phyloP scores from a whole-genome alignment of 1,140 invertebrate genomes.

The roundworm (Caenorhabditis elegans) region WBcel235 BX284603.4:4147001-4147500 shows the following conservation, averaged over 20 bases:
- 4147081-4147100: background rate
- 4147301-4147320: background rate
- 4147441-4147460: too few relatives aligned
- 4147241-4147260: background rate
- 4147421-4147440: too few relatives aligned
- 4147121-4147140: too few relatives aligned
- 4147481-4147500: background rate
- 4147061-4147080: constrained; percentile 18
- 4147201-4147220: too few relatives aligned
- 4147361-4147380: background rate
- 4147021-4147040: background rate
- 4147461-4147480: background rate
- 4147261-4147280: background rate
- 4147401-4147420: too few relatives aligned
- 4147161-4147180: too few relatives aligned
- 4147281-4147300: background rate
- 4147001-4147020: background rate
- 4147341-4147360: too few relatives aligned
- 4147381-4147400: background rate
- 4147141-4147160: too few relatives aligned
- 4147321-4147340: background rate
- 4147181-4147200: too few relatives aligned
- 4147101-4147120: too few relatives aligned
- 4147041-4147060: background rate
- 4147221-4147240: background rate